phyloP scores from a whole-genome alignment of 2,113 vertebrate species.

The Ardeotis arabs region DNA sequence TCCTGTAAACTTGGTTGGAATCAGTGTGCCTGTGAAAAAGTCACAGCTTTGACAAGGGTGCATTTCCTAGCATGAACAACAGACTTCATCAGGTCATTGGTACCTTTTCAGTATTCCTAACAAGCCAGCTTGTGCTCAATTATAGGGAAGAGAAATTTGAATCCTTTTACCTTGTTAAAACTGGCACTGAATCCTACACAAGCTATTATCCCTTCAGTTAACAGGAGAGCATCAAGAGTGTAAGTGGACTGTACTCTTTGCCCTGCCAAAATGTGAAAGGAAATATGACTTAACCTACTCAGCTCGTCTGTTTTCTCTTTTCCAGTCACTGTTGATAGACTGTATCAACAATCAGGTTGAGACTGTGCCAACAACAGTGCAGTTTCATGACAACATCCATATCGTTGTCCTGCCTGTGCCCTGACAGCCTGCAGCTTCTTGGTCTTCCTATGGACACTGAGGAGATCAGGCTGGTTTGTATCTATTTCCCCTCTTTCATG shows the following conservation, averaged over 20 bases:
- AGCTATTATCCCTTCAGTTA: not conserved
- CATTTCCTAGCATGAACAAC: accelerated
- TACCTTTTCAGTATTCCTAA: not conserved
- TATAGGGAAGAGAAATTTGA: not conserved
- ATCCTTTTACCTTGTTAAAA: not conserved
- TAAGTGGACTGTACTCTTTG: not conserved
- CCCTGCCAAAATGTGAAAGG: not conserved
- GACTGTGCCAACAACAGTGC: not conserved
- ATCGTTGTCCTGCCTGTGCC: accelerated
- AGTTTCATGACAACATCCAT: not conserved
- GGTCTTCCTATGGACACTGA: not conserved
- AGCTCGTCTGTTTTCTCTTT: not conserved
- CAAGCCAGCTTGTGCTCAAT: not conserved
- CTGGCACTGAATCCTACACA: not conserved
- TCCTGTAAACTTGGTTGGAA: not conserved
- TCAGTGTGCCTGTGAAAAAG: accelerated
- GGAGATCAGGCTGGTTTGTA: not conserved
- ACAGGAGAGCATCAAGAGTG: not conserved
- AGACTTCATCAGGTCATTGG: not conserved
- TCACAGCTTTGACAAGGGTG: not conserved
- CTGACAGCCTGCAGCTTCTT: not conserved
- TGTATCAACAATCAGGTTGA: not conserved
- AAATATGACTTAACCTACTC: not conserved
- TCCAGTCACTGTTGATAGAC: not conserved
- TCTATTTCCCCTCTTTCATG: not conserved